phyloP scores from a whole-genome alignment of 64 coral and sea anemone species.

The Montipora foliosa region DNA sequence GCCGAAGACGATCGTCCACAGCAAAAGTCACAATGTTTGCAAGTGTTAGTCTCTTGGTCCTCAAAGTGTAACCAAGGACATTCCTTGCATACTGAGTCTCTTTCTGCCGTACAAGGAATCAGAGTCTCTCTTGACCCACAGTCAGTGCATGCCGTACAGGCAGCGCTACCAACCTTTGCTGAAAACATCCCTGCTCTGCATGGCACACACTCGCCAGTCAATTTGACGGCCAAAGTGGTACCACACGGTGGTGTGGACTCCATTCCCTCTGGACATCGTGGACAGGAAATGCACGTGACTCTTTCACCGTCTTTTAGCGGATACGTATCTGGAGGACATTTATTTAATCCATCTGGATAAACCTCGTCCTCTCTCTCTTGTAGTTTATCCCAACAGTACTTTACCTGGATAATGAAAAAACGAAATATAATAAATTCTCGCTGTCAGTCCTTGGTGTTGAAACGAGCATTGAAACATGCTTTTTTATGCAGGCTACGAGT shows the following conservation, averaged over 20 bases:
- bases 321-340: constrained; percentile 25
- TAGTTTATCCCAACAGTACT: neutral
- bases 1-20: neutral
- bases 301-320: neutral
- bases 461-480: too few species aligned
- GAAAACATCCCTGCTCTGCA: constrained; percentile 27
- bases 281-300: constrained; percentile 8
- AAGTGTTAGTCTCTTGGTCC: neutral
- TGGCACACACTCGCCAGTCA: neutral
- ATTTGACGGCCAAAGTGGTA: neutral
- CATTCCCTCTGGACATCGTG: neutral
- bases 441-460: too few species aligned
- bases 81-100: neutral
- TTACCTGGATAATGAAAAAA: neutral
- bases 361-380: neutral
- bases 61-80: constrained; percentile 7
- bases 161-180: neutral
- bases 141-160: constrained; percentile 26
- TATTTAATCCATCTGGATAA: neutral
- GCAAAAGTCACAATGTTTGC: constrained; percentile 17
- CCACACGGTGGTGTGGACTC: constrained; percentile 29
- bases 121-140: constrained; percentile 11
- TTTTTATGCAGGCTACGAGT: too few species aligned
- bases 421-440: neutral
- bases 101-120: constrained; percentile 6